Conservation (phyloP, 2,113 vertebrate species). For the Tyrannus savana region DNA sequence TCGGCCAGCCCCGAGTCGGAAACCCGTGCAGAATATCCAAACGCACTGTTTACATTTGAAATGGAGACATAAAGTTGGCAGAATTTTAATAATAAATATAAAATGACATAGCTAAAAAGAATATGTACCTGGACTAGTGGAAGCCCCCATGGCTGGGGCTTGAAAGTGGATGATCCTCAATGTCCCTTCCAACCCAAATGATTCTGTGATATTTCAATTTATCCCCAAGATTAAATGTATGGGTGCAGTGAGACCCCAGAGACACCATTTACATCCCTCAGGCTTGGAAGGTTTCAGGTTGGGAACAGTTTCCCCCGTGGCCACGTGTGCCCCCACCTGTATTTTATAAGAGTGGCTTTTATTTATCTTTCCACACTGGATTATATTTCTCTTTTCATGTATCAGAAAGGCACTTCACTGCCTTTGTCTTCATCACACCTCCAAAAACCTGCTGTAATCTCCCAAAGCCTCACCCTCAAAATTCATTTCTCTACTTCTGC, state of each 20-base stretch:
- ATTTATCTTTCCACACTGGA: neutral
- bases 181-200: neutral
- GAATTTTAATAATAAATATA: neutral
- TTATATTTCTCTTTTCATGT: neutral
- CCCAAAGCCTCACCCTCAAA: neutral
- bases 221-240: no score
- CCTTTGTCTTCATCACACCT: neutral
- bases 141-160: neutral
- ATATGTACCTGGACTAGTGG: neutral
- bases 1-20: neutral
- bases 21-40: neutral
- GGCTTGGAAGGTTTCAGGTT: neutral
- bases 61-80: neutral
- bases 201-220: neutral
- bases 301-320: fast-evolving
- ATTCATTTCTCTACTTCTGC: neutral
- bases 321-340: neutral
- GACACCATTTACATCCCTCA: neutral
- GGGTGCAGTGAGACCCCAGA: neutral
- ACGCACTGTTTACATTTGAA: neutral
- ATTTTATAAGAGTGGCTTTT: neutral
- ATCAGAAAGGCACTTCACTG: neutral
- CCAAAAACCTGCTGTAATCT: neutral
- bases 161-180: neutral
- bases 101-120: neutral